phyloP scores from a whole-genome alignment of 2,797 vertebrate species.

The Darevskia mixta region DNA sequence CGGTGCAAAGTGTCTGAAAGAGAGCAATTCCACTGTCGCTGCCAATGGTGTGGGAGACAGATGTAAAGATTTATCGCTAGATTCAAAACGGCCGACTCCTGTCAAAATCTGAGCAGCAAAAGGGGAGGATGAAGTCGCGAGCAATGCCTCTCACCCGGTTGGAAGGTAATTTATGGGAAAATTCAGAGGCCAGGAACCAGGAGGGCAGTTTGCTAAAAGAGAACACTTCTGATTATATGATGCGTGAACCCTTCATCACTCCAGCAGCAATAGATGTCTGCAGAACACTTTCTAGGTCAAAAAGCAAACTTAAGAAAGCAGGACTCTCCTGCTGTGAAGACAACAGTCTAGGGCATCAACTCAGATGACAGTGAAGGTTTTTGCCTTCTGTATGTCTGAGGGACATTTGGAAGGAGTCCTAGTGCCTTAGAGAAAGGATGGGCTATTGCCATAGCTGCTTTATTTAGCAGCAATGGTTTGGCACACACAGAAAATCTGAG shows the following conservation, averaged over 20 bases:
- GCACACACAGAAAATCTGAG: background rate
- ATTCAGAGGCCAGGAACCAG: background rate
- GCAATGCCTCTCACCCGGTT: background rate
- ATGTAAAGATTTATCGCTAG: background rate
- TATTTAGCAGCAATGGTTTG: background rate
- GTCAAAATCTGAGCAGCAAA: background rate
- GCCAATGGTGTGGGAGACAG: conserved; percentile 3
- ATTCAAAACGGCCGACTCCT: background rate
- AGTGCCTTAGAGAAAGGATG: too few relatives aligned
- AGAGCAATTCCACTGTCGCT: conserved; percentile 28
- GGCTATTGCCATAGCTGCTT: background rate
- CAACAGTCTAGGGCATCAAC: fast-evolving
- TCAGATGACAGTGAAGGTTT: background rate
- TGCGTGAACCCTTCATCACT: background rate
- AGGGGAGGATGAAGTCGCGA: background rate
- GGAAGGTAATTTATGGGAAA: background rate
- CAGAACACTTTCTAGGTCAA: background rate
- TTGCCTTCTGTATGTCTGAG: background rate
- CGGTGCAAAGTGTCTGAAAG: conserved; percentile 34
- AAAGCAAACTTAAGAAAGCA: background rate
- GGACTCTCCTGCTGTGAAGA: fast-evolving
- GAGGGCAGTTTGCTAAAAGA: background rate
- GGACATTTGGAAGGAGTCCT: background rate
- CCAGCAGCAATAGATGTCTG: background rate
- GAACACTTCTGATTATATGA: background rate